A percentile compares a stretch with the other conserved stretches of the same genome.
Conservation (phyloP, 2,113 vertebrate species). For the Solea solea region DNA sequence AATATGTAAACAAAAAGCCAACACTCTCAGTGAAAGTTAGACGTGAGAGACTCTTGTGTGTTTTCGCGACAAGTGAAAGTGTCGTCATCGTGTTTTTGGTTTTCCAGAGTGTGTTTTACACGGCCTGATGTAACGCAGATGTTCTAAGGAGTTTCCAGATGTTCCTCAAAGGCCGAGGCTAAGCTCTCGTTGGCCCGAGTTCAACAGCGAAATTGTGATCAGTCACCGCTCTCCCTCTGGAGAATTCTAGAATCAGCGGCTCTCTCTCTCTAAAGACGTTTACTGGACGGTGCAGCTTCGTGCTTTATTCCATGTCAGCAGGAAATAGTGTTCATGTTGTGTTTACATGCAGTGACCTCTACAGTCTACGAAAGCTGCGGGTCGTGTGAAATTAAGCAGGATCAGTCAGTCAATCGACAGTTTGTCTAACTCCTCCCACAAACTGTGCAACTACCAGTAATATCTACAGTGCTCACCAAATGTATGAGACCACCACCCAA, state of each 20-base stretch:
- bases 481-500: too few relatives aligned
- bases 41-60: slow-evolving; percentile 26
- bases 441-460: neutral
- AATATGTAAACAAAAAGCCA: slow-evolving; percentile 57
- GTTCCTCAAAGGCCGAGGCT: slow-evolving; percentile 63
- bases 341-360: neutral
- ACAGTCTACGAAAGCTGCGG: neutral
- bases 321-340: slow-evolving; percentile 13
- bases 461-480: too few relatives aligned
- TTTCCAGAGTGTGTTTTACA: slow-evolving; percentile 41
- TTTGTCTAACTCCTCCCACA: neutral
- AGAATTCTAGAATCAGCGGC: slow-evolving; percentile 46
- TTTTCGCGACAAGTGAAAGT: slow-evolving; percentile 26
- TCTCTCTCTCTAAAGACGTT: slow-evolving; percentile 13
- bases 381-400: slow-evolving; percentile 4
- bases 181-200: slow-evolving; percentile 47
- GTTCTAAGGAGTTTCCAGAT: slow-evolving; percentile 74
- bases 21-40: slow-evolving; percentile 45
- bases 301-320: slow-evolving; percentile 16
- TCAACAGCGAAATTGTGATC: slow-evolving; percentile 68
- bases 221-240: slow-evolving; percentile 57
- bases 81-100: slow-evolving; percentile 44
- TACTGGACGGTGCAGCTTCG: slow-evolving; percentile 24
- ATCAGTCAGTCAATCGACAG: slow-evolving; percentile 7
- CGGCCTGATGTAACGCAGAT: slow-evolving; percentile 66